Percentiles rank a stretch among this genome's conserved stretches.
phyloP scores from a whole-genome alignment of 2,797 vertebrate genomes.

The Macroramphosus scolopax region DNA sequence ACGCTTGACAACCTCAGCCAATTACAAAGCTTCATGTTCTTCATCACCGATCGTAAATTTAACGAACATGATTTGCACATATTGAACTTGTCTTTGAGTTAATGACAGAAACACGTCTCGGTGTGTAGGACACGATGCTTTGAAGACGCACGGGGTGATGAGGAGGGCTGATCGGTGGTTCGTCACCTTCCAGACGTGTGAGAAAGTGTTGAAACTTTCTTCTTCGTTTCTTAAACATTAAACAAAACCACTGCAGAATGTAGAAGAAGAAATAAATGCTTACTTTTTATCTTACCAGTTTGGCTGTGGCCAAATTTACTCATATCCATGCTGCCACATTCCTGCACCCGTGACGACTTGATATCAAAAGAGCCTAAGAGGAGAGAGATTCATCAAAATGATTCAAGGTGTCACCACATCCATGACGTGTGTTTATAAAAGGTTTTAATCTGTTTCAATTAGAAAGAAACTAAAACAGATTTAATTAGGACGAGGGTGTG shows the following conservation, averaged over 20 bases:
- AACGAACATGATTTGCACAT: constrained; percentile 3
- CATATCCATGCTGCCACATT: constrained; percentile 68
- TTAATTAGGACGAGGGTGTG: too few relatives aligned
- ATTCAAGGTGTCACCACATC: constrained; percentile 5
- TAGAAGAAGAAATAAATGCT: too few relatives aligned
- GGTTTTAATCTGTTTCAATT: too few relatives aligned
- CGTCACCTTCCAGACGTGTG: too few relatives aligned
- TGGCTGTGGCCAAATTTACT: constrained; percentile 72
- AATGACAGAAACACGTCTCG: not conserved
- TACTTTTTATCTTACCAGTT: constrained; percentile 70
- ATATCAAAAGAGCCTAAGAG: constrained; percentile 70
- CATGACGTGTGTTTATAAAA: too few relatives aligned
- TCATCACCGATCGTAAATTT: constrained; percentile 1
- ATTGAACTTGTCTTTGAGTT: not conserved
- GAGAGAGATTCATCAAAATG: constrained; percentile 16
- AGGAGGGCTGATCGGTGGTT: too few relatives aligned
- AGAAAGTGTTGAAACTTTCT: too few relatives aligned
- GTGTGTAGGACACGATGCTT: too few relatives aligned
- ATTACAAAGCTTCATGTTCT: constrained; percentile 5
- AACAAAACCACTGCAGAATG: too few relatives aligned
- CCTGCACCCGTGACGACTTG: constrained; percentile 67
- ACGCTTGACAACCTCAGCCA: not conserved
- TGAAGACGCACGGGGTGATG: too few relatives aligned
- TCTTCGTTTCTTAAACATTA: not conserved
- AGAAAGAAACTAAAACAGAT: too few relatives aligned